Percentiles rank a stretch among this genome's conserved stretches.
These are phyloP conservation scores for Leptodactylus fallax DNA, from an alignment of 2,797 vertebrate genomes.

Conservation along the genomic window DNA sequence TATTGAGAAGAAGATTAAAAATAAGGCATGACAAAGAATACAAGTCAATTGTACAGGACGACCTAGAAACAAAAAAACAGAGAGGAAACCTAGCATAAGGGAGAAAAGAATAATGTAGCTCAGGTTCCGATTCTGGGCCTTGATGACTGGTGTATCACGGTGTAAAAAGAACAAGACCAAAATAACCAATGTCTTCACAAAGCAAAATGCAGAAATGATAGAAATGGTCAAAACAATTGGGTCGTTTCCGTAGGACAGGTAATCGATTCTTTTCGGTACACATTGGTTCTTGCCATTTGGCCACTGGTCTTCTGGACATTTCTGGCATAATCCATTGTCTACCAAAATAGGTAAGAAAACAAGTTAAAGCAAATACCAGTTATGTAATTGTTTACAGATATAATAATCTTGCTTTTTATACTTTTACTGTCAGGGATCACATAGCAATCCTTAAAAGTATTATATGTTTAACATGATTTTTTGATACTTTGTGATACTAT, in stretches of 20 bases:
- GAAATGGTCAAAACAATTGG: background rate
- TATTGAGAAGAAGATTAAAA: slow-evolving; percentile 11
- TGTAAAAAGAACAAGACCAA: slow-evolving; percentile 2
- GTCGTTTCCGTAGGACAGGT: background rate
- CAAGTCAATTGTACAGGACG: background rate
- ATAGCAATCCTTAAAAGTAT: too few species aligned
- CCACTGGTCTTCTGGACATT: slow-evolving; percentile 23
- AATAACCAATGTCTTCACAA: background rate
- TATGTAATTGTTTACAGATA: too few species aligned
- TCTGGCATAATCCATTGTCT: background rate
- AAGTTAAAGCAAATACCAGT: too few species aligned
- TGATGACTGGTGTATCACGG: slow-evolving; percentile 14
- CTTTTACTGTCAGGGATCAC: too few species aligned
- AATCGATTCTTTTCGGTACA: background rate
- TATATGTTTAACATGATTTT: too few species aligned
- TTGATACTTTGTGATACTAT: too few species aligned
- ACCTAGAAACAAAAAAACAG: background rate
- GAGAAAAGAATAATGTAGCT: slow-evolving; percentile 24
- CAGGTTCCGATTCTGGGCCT: slow-evolving; percentile 5
- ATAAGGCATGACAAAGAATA: slow-evolving; percentile 11
- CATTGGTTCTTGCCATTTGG: slow-evolving; percentile 17
- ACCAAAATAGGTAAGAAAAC: background rate
- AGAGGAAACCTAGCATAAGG: background rate
- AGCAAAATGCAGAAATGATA: background rate
- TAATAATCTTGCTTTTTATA: too few species aligned